Evolutionary conservation across 2,797 vertebrate genomes (phyloP), one percentile per base, ranked within the genome.

Genomic region (Heterohyrax brucei): DNA sequence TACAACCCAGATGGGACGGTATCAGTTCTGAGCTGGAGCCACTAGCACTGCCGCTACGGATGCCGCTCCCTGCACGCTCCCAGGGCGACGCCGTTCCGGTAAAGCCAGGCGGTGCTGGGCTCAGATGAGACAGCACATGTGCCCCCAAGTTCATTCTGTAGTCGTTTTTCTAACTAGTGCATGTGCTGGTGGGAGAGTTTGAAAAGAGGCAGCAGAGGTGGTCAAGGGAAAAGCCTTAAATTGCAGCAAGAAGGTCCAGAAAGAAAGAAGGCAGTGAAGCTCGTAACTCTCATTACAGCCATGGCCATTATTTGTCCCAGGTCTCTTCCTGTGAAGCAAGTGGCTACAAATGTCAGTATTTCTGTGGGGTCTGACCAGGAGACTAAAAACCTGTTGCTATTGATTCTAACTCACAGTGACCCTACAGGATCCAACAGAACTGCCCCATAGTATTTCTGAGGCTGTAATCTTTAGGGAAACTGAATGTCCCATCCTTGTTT

Each of bases 241-340:
- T 56, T 10, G 21, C 18, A 73, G 33, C 33, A 79, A 79, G 14
- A 56, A 33, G 16, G 21, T 9, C 77, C 64, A 53, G 7, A 8
- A 13, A 77, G 53, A 18, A 73, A 12, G 66, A 12, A 48, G 62
- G 53, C 10, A 22, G 22, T 0, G 12, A 22, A 53, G 21, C 24
- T 46, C 76, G 39, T 3, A 53, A 30, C 44, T 12, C 21, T 7
- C n/a, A 28, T 46, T 12, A 78, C 4, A 4, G 48, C 28, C 0
- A 5, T 1, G n/a, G 79, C n/a, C 0, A 1, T 0, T 9, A 8
- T 7, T 0, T 0, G 13, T 10, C 33, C 18, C 10, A 24, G 21
- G 56, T 18, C 87, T 21, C 81, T 76, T 66, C 73, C 87, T 68
- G 2, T 24, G 33, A 59, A 46, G 48, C n/a, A 5, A 0, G 44